phyloP scores from a whole-genome alignment of 2,797 vertebrate species.

The Coluber constrictor region DNA sequence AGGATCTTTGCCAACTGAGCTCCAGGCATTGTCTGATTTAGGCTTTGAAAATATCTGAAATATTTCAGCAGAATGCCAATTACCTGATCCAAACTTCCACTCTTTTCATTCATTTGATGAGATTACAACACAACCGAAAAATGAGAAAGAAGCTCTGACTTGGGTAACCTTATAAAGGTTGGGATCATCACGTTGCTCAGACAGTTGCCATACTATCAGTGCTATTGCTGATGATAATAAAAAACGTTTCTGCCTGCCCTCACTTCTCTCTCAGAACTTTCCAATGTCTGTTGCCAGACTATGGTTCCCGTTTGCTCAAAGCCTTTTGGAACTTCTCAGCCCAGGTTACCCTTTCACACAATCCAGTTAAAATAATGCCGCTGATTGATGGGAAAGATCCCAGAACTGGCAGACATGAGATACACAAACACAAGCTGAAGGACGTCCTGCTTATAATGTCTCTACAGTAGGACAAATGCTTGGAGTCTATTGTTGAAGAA shows the following conservation, averaged over 20 bases:
- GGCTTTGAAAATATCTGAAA: slow-evolving; percentile 21
- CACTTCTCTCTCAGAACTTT: not conserved
- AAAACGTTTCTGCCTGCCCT: not conserved
- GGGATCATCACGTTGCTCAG: slow-evolving; percentile 3
- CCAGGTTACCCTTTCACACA: not conserved
- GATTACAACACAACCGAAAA: not conserved
- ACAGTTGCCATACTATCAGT: slow-evolving; percentile 3
- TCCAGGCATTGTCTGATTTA: slow-evolving; percentile 14
- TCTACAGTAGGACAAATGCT: slow-evolving; percentile 27
- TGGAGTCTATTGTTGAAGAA: slow-evolving; percentile 32
- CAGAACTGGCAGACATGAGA: slow-evolving; percentile 36
- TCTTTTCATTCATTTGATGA: slow-evolving; percentile 14
- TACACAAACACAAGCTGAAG: slow-evolving; percentile 32
- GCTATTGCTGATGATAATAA: slow-evolving; percentile 33
- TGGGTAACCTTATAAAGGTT: not conserved
- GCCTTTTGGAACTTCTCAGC: slow-evolving; percentile 27
- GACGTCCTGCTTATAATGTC: slow-evolving; percentile 31
- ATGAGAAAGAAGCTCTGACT: not conserved
- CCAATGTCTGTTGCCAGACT: fast-evolving
- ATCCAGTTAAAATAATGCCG: slow-evolving; percentile 9
- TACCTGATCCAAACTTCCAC: slow-evolving; percentile 12
- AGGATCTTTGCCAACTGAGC: slow-evolving; percentile 21
- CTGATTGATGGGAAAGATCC: slow-evolving; percentile 54
- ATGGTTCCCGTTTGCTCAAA: not conserved
- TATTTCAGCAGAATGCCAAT: slow-evolving; percentile 10